Conservation (phyloP, 2,888 invertebrate genomes). For the Parnassius orleans region DNA sequence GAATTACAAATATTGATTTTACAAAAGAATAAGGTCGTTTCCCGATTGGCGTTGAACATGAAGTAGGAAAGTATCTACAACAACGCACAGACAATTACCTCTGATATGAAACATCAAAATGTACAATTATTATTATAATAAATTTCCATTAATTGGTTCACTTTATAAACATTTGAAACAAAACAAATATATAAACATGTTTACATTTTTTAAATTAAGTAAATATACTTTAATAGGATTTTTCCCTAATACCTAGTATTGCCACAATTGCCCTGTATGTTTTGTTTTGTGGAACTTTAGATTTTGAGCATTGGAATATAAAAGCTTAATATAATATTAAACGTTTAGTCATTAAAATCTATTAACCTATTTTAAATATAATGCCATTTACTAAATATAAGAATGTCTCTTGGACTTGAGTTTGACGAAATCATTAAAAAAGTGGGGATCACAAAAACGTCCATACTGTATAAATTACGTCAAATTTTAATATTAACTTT, state of each 20-base stretch:
- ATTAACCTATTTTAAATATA: no score
- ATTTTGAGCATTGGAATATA: constrained; percentile 24
- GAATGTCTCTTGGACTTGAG: no score
- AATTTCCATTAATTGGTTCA: constrained; percentile 21
- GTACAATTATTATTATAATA: constrained; percentile 24
- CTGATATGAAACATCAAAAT: neutral
- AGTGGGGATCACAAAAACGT: no score
- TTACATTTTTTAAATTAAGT: constrained; percentile 32
- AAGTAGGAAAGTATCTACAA: no score
- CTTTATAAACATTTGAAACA: constrained; percentile 63
- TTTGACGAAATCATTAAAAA: no score
- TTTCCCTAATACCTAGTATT: constrained; percentile 24
- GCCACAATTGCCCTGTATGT: constrained; percentile 27
- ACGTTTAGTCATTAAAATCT: neutral
- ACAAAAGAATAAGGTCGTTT: neutral
- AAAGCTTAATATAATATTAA: constrained; percentile 7
- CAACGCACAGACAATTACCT: no score
- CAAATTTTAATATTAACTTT: no score
- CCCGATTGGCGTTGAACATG: no score
- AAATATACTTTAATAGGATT: constrained; percentile 31
- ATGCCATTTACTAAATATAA: no score
- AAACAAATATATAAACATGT: constrained; percentile 43
- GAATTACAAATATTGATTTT: neutral
- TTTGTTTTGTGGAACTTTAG: constrained; percentile 25
- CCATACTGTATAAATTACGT: no score